A percentile compares a stretch with the other conserved stretches of the same genome.
These are phyloP conservation scores for Mormyrus hasselquistii DNA, from an alignment of 2,797 vertebrate genomes.

Conservation along the genomic window DNA sequence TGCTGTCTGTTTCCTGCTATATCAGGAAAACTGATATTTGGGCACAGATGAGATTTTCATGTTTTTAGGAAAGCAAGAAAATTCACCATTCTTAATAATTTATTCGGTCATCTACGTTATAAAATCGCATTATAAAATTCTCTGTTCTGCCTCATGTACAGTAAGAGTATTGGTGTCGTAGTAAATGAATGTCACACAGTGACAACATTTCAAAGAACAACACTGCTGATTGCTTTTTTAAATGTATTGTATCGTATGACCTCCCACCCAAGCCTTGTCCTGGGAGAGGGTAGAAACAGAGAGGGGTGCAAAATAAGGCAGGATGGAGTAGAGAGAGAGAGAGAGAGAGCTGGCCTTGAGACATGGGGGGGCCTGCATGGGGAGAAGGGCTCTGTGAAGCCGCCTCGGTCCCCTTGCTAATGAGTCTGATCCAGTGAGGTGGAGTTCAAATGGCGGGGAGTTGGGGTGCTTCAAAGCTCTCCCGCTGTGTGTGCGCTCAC, in stretches of 20 bases:
- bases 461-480: not conserved
- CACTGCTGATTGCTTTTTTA: not conserved
- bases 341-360: not conserved
- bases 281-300: not conserved
- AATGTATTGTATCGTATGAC: not conserved
- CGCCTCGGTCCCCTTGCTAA: constrained; percentile 41
- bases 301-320: not conserved
- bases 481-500: not conserved
- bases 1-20: not conserved
- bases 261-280: not conserved
- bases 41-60: not conserved
- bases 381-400: constrained; percentile 35
- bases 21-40: not conserved
- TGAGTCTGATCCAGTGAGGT: constrained; percentile 42
- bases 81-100: not conserved
- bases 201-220: not conserved
- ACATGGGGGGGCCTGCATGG: constrained; percentile 18
- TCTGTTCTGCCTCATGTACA: not conserved
- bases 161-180: not conserved
- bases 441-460: not conserved
- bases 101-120: not conserved
- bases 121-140: not conserved
- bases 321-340: not conserved
- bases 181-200: not conserved
- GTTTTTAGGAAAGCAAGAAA: not conserved